These are phyloP conservation scores for Silurus lanzhouensis DNA, from an alignment of 2,797 vertebrate genomes.

Conservation along the genomic window DNA sequence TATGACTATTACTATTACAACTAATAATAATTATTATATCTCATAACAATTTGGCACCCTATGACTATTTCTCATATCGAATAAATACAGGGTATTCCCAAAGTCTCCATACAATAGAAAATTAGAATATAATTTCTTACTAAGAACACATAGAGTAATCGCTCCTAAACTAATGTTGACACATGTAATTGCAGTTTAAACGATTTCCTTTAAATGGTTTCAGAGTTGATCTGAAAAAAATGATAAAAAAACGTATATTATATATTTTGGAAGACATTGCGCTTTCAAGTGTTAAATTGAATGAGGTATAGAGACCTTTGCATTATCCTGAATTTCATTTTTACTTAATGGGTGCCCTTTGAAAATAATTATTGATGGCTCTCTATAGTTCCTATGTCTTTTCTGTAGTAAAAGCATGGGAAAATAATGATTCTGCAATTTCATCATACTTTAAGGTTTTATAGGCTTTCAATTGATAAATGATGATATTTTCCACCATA, in stretches of 20 bases:
- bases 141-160: no score
- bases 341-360: not conserved
- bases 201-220: no score
- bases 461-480: constrained; percentile 34
- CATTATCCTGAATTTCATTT: not conserved
- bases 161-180: no score
- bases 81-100: not conserved
- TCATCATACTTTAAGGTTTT: constrained; percentile 20
- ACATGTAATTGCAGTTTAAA: no score
- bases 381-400: not conserved
- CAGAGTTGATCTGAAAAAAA: no score
- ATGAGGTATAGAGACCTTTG: no score
- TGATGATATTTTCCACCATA: constrained; percentile 33
- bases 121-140: no score
- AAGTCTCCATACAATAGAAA: no score
- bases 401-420: constrained; percentile 32
- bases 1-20: not conserved
- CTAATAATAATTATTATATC: not conserved
- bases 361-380: constrained; percentile 16
- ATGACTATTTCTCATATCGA: not conserved
- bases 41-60: not conserved
- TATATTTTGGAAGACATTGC: no score
- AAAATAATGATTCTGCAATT: constrained; percentile 38
- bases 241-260: no score
- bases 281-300: no score